These are phyloP conservation scores for Diabrotica undecimpunctata DNA, from an alignment of 1,140 invertebrate species.

Conservation along the genomic window DNA sequence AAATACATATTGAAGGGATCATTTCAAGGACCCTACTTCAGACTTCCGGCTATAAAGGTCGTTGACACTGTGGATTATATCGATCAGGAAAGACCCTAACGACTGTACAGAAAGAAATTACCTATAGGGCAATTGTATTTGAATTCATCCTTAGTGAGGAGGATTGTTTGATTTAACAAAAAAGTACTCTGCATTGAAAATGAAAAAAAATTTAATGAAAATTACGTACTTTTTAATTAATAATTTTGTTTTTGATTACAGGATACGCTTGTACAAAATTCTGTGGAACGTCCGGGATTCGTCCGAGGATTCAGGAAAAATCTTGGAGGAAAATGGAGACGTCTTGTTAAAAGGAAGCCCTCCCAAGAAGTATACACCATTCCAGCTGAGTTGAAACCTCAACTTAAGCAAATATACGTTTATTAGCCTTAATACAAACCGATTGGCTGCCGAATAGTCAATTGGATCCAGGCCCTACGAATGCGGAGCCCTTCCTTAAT, in stretches of 20 bases:
- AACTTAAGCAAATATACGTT: constrained; percentile 84
- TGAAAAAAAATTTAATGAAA: no score
- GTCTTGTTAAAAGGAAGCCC: constrained; percentile 75
- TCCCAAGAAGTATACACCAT: constrained; percentile 76
- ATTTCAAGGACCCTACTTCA: not conserved
- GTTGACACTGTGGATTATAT: constrained; percentile 19
- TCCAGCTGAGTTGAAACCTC: constrained; percentile 79
- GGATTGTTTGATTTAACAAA: no score
- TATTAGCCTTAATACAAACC: constrained; percentile 54
- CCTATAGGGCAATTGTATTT: not conserved
- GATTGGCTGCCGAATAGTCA: constrained; percentile 8
- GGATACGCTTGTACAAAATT: constrained; percentile 71
- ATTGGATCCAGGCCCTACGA: constrained; percentile 10
- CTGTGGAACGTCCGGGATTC: constrained; percentile 69
- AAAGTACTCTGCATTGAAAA: no score
- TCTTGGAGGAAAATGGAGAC: constrained; percentile 74
- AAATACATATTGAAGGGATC: not conserved
- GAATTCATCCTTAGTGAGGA: no score
- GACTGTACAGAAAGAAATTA: constrained; percentile 25
- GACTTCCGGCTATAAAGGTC: constrained; percentile 19
- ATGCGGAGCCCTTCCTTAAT: constrained; percentile 28
- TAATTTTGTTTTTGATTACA: constrained; percentile 50
- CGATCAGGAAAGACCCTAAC: constrained; percentile 18
- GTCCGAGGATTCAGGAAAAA: constrained; percentile 75
- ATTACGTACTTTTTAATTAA: not conserved